Evolutionary conservation across 2,888 invertebrate species (phyloP), one percentile per base, ranked within the genome.

Genomic region (Trichogramma evanescens): DNA sequence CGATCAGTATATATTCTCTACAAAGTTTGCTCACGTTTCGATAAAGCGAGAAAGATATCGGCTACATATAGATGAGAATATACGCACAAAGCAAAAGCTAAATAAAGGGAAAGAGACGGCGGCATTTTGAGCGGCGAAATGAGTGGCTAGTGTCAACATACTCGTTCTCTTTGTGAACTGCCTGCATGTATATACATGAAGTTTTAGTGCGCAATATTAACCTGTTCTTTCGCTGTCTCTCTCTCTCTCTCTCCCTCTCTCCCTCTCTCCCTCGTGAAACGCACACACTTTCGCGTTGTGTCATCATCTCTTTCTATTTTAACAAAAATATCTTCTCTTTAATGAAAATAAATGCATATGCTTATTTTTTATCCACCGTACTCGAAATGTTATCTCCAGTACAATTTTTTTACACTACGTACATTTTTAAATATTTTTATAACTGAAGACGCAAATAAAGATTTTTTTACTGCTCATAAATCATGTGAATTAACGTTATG

Each of bases 101-200:
- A 53, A 39, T 46, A 43, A 49, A 56, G 49, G 44, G 60, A 44
- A 51, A 38, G 52, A 40, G 49, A 46, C 10, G 26, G 48, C 13
- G 63, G 48, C 49, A 50, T 53, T 57, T 44, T 43, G 26, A 53
- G 52, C 64, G 63, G 60, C 64, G 71, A 71, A 74, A 72, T 66
- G 71, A 72, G 70, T 69, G 73, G 71, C 71, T 66, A 74, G 71
- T 75, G 74, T 75, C 75, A 76, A 76, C 74, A 75, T 26, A 3
- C 70, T 74, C 74, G 73, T 72, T 74, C 75, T 75, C 75, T 75
- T 75, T 75, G 75, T 75, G 75, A 71, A 70, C 71, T 69, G 68
- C 70, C 70, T 70, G 72, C 74, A 71, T 71, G 71, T 69, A 70
- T 69, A 72, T 71, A 70, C n/a, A 26, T 26, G 2, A 26, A 26